Conservation (phyloP, 2,797 vertebrate genomes). For the Takifugu ocellatus region DNA sequence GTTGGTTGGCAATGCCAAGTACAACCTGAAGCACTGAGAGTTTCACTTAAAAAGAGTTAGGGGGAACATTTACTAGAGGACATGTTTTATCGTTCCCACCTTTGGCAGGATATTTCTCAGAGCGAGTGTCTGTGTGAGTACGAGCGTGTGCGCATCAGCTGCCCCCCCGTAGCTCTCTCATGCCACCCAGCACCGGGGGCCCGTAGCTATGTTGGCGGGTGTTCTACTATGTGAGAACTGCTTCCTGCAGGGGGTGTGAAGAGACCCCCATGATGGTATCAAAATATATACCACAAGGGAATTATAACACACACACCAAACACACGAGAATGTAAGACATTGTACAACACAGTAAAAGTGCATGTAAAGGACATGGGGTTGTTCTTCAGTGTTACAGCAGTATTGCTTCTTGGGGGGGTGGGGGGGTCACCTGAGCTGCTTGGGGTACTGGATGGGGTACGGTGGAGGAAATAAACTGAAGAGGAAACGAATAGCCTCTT, state of each 20-base stretch:
- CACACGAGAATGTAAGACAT: slow-evolving; percentile 16
- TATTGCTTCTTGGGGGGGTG: too few species aligned
- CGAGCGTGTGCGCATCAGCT: slow-evolving; percentile 39
- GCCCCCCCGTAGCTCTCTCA: slow-evolving; percentile 54
- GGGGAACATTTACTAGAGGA: slow-evolving; percentile 52
- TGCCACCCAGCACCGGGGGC: slow-evolving; percentile 63
- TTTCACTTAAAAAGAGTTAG: slow-evolving; percentile 24
- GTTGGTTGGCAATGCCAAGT: slow-evolving; percentile 46
- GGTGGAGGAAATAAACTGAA: too few species aligned
- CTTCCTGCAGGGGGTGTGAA: slow-evolving; percentile 71
- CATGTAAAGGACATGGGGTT: slow-evolving; percentile 9
- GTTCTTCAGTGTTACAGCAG: neutral
- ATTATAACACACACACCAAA: slow-evolving; percentile 36
- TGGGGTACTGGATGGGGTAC: too few species aligned
- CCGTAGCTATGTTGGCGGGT: slow-evolving; percentile 48
- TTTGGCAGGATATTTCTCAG: slow-evolving; percentile 43
- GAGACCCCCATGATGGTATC: slow-evolving; percentile 63
- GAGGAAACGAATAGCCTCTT: too few species aligned
- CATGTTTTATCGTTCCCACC: slow-evolving; percentile 29
- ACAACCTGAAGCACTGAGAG: slow-evolving; percentile 37
- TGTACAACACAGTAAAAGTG: slow-evolving; percentile 16
- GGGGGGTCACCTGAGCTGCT: too few species aligned
- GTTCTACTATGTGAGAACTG: slow-evolving; percentile 68
- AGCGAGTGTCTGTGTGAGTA: slow-evolving; percentile 26
- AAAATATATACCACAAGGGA: slow-evolving; percentile 59